Conservation (phyloP, 2,888 invertebrate species). For the Aphodius sticticus region DNA sequence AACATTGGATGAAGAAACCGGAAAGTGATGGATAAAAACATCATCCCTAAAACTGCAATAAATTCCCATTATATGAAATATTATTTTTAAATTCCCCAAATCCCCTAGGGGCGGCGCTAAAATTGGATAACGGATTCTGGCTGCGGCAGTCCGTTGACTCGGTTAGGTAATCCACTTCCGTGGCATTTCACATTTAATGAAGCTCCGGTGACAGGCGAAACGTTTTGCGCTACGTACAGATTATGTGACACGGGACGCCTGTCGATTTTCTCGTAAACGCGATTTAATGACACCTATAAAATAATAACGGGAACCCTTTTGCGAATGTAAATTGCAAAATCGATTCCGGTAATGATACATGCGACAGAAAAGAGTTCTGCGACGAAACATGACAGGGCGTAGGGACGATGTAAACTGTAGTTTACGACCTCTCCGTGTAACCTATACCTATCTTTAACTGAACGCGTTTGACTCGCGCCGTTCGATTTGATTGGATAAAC, state of each 20-base stretch:
- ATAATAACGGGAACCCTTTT: slow-evolving; percentile 11
- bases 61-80: background rate
- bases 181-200: background rate
- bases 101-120: background rate
- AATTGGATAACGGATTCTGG: background rate
- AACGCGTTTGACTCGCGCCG: background rate
- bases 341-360: slow-evolving; percentile 19
- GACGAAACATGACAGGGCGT: slow-evolving; percentile 7
- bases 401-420: slow-evolving; percentile 8
- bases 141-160: background rate
- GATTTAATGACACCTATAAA: slow-evolving; percentile 23
- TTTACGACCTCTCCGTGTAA: slow-evolving; percentile 1
- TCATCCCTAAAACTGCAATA: too few species aligned
- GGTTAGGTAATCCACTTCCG: background rate
- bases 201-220: background rate
- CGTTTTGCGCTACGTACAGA: slow-evolving; percentile 6
- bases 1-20: too few species aligned
- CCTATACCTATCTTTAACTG: slow-evolving; percentile 9
- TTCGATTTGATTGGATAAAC: background rate
- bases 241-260: background rate
- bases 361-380: slow-evolving; percentile 15
- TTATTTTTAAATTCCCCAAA: background rate
- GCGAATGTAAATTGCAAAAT: slow-evolving; percentile 21
- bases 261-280: slow-evolving; percentile 6
- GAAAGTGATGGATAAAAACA: too few species aligned